Evolutionary conservation across 2,113 vertebrate species (phyloP), one percentile per base, ranked within the genome.

Genomic region (Psilopogon haemacephalus): DNA sequence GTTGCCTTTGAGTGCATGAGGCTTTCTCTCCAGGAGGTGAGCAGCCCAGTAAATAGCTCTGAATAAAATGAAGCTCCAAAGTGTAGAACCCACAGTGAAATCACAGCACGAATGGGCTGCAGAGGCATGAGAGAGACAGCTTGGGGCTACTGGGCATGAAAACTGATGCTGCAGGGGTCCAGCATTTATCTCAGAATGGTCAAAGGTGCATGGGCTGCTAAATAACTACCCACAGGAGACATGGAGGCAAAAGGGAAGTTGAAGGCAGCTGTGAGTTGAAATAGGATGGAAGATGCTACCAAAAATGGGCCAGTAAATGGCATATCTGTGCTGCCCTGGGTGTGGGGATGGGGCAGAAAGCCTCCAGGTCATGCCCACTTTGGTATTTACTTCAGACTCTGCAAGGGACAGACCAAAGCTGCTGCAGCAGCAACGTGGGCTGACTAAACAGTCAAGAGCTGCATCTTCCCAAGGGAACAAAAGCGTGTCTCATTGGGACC

Each of bases 91-190:
- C 46, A 28, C 42, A 16, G 13, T 16, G 67, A 59, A 90, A 73
- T n/a, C 71, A 14, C 44, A 54, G 71, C 55, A 58, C 0, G 0
- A 69, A 17, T 2, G 2, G 48, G 63, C 71, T 73, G 54, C 63
- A 88, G 60, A 50, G 6, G 17, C 9, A 12, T 1, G 3, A 77
- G 11, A 0, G 3, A 81, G 28, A 44, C 54, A 52, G 75, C 55
- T 62, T 3, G 0, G 18, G 60, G 27, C 71, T 38, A 52, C 50
- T 4, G 13, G 30, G 59, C 68, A 89, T 62, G 23, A 44, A 79
- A 72, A 63, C 3, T 2, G 0, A 30, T 0, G 8, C 44, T 1
- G 1, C 44, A 42, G 65, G 23, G 59, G 46, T 74, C 35, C 54
- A 58, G 73, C 50, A 52, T 12, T 59, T 55, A 44, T 67, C 44